These are phyloP conservation scores for Strix aluco DNA, from an alignment of 2,113 vertebrate species.

Conservation along the genomic window DNA sequence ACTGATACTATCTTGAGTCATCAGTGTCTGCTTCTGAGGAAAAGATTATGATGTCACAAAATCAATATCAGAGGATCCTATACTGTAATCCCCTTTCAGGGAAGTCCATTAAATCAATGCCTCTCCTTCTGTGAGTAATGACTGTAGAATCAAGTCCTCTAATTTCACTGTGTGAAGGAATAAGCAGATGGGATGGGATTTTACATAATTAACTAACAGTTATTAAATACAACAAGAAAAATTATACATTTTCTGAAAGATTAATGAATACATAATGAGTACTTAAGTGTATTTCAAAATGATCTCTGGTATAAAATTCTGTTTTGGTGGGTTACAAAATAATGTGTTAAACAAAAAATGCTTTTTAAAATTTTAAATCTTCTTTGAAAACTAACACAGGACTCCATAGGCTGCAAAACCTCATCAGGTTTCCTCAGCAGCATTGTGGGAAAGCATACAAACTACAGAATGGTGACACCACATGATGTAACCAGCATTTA, in stretches of 20 bases:
- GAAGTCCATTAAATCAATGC: conserved; percentile 53
- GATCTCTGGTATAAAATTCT: background rate
- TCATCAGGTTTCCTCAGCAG: background rate
- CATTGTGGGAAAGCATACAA: background rate
- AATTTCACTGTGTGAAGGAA: background rate
- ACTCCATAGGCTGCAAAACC: accelerated
- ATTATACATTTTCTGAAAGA: background rate
- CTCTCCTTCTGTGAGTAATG: conserved; percentile 10
- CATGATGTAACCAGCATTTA: background rate
- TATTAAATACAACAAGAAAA: conserved; percentile 37
- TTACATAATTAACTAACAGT: conserved; percentile 10
- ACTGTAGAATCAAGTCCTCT: conserved; percentile 4
- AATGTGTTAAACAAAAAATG: background rate
- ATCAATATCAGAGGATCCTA: conserved; percentile 34
- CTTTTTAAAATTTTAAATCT: background rate
- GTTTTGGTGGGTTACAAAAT: background rate
- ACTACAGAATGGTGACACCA: background rate
- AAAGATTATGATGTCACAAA: conserved; percentile 54
- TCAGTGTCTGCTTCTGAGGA: conserved; percentile 5
- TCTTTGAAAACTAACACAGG: background rate
- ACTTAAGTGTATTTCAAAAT: background rate
- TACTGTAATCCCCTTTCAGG: conserved; percentile 43
- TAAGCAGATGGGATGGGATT: conserved; percentile 38
- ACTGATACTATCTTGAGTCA: conserved; percentile 15
- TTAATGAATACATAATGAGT: background rate